Base-by-base conservation (phyloP, 1,140 invertebrate genomes). In the Pygmarrhopalites habei region DNA sequence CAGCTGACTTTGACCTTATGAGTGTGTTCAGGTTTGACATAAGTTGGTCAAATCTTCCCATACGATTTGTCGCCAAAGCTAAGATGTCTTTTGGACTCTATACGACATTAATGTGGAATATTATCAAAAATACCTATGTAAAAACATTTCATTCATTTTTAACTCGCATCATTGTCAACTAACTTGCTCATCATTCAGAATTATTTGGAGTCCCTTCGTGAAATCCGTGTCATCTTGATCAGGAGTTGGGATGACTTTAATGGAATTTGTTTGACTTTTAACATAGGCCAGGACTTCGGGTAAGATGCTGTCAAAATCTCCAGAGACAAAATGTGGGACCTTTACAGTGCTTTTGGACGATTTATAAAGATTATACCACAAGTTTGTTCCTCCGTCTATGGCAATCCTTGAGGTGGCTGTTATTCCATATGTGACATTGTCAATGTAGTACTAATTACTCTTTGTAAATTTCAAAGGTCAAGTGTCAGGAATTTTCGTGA, bases 141-240 rank as follows among this genome's bases (percentile, higher is more conserved):
- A 10, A 10, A 39, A 39, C 7, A 39, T 39, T 39, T 17, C 35
- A 39, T 10, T 17, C 17, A 7, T 17, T 39, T 17, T 39, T 39
- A 10, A 39, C 35, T 39, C 10, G 17, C 17, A 39, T 17, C 17
- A 39, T 39, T 17, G 17, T 39, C 35, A 39, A 10, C 35, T 7
- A 39, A 41, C 39, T 41, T 12, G 7, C 47, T 14, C 7, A 29
- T 55, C 51, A 15, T 23, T 28, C 29, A 28, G 51, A 28, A 65
- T 19, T 12, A 61, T 51, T n/a, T 19, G 2, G 4, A 66, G 46
- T 17, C 19, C 64, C 59, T 66, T 66, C n/a, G 64, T 66, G 46
- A 61, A 66, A 51, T 66, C 64, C 1, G 64, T 66, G 4, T 61
- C 59, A 58, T 66, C 59, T 52, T 66, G 64, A 53, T 66, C 64